Conservation (phyloP, 2,888 invertebrate genomes). For the Pterobdella sp. region DNA sequence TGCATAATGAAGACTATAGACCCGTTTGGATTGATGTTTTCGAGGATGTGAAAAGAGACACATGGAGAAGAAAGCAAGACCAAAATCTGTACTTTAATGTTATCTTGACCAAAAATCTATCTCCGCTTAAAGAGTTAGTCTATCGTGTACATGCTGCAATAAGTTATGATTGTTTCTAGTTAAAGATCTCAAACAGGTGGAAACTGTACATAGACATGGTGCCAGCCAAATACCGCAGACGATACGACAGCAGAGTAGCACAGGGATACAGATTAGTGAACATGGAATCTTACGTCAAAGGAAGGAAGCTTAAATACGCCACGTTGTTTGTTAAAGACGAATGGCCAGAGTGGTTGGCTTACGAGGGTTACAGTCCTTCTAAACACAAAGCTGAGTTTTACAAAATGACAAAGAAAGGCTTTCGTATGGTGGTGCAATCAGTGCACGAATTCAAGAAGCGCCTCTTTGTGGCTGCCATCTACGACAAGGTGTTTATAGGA, state of each 20-base stretch:
- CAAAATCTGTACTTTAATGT: conserved; percentile 39
- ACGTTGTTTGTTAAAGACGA: conserved; percentile 36
- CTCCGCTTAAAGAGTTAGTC: neutral
- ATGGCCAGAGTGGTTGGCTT: conserved; percentile 37
- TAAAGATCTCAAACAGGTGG: conserved; percentile 31
- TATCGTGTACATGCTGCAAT: too few species aligned
- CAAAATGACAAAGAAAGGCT: conserved; percentile 33
- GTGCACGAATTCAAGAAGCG: conserved; percentile 35
- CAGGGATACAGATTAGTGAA: conserved; percentile 36
- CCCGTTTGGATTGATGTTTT: conserved; percentile 35
- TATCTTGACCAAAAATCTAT: conserved; percentile 39
- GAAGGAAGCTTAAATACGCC: conserved; percentile 35
- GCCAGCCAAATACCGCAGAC: conserved; percentile 34
- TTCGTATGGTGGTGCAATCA: conserved; percentile 36
- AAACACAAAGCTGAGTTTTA: conserved; percentile 36
- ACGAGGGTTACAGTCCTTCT: conserved; percentile 36
- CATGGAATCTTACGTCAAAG: conserved; percentile 36
- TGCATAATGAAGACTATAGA: conserved; percentile 32
- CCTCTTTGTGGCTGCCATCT: conserved; percentile 37
- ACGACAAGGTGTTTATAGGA: conserved; percentile 37
- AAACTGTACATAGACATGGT: conserved; percentile 33
- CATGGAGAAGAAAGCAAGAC: neutral
- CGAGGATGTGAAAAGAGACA: conserved; percentile 28
- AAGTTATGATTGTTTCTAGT: neutral
- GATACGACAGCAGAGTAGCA: conserved; percentile 34